phyloP scores from a whole-genome alignment of 2,797 vertebrate genomes.

The Choloepus didactylus region DNA sequence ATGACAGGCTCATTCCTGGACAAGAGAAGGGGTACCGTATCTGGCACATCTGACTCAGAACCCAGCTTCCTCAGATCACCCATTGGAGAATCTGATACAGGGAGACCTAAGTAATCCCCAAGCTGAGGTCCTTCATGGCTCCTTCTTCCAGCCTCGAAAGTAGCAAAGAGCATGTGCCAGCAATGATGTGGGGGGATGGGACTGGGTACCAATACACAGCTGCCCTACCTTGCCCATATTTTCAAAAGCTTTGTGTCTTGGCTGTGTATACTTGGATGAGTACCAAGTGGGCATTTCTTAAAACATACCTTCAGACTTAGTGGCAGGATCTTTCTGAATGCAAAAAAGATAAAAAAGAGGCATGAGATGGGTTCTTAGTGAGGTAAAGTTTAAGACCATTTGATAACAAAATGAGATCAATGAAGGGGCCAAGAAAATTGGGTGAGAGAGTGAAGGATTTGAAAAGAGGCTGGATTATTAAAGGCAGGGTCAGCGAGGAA shows the following conservation, averaged over 20 bases:
- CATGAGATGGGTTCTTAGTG: not conserved
- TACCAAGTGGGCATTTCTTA: not conserved
- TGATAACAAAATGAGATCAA: not conserved
- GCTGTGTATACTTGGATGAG: not conserved
- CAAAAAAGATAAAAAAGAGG: not conserved
- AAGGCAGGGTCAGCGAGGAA: not conserved
- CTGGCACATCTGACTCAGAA: not conserved
- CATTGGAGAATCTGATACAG: not conserved
- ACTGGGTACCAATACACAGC: not conserved
- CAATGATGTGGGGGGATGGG: not conserved
- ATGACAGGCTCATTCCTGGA: not conserved
- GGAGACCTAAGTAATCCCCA: not conserved
- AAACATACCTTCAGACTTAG: not conserved
- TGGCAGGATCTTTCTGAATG: slow-evolving; percentile 13
- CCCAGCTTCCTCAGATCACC: not conserved
- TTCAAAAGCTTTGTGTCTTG: not conserved
- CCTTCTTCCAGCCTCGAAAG: slow-evolving; percentile 2
- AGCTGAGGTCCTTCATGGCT: not conserved
- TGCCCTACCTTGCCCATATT: not conserved
- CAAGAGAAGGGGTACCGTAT: not conserved
- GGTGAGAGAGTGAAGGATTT: not conserved
- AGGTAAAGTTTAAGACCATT: not conserved
- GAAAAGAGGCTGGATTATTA: not conserved
- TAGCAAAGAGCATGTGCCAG: not conserved
- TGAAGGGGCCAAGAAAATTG: not conserved